phyloP scores from a whole-genome alignment of 2,113 vertebrate genomes.

The rabbit (Oryctolagus cuniculus) region DNA sequence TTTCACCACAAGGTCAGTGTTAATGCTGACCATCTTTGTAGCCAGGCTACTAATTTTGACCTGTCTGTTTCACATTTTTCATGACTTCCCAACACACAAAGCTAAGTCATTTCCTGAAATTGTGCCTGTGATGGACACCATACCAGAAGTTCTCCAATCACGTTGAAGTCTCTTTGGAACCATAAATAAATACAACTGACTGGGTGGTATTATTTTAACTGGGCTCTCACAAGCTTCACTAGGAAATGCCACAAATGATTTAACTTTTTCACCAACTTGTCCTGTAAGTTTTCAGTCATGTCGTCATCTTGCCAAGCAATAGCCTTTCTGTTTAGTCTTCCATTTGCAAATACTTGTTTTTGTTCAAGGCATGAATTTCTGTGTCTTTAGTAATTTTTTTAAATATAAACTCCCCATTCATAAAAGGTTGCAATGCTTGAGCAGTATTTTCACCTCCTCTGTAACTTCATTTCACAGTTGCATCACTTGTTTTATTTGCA shows the following conservation, averaged over 20 bases:
- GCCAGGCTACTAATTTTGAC: slow-evolving; percentile 57
- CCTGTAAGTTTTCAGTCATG: slow-evolving; percentile 76
- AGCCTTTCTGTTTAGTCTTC: slow-evolving; percentile 74
- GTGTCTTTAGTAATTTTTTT: slow-evolving; percentile 17
- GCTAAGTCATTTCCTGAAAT: slow-evolving; percentile 78
- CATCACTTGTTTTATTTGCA: slow-evolving; percentile 33
- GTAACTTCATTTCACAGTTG: slow-evolving; percentile 22
- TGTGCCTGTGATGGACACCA: slow-evolving; percentile 80
- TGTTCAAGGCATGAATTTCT: slow-evolving; percentile 66
- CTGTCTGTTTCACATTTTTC: slow-evolving; percentile 66
- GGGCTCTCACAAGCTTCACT: slow-evolving; percentile 69
- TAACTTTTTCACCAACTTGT: slow-evolving; percentile 73
- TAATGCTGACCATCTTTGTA: neutral
- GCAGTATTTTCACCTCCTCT: neutral
- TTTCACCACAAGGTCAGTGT: slow-evolving; percentile 50
- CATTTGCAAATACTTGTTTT: slow-evolving; percentile 65
- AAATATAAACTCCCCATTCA: neutral
- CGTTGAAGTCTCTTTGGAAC: slow-evolving; percentile 70
- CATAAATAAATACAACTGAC: slow-evolving; percentile 82
- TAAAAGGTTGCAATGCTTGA: slow-evolving; percentile 15
- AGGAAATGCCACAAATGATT: slow-evolving; percentile 78
- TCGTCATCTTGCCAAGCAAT: slow-evolving; percentile 60
- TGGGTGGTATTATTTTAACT: slow-evolving; percentile 80
- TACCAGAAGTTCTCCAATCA: slow-evolving; percentile 72
- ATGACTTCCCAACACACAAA: slow-evolving; percentile 65